A percentile compares a stretch with the other conserved stretches of the same genome.
These are phyloP conservation scores for Heterodera schachtii DNA, from an alignment of 1,140 invertebrate genomes.

Conservation along the genomic window DNA sequence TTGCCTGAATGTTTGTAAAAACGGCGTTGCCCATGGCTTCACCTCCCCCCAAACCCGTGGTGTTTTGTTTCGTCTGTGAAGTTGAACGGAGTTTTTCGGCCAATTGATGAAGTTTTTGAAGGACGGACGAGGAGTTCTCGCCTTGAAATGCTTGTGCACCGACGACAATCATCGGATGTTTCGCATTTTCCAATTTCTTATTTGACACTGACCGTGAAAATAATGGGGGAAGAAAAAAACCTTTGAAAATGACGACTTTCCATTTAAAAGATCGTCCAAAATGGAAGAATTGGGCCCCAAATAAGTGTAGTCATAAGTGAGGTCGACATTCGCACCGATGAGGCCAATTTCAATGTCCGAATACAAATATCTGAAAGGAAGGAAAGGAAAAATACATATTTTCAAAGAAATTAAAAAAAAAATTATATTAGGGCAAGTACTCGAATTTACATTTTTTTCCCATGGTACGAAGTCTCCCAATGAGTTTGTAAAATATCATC, in stretches of 20 bases:
- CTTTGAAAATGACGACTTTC: slow-evolving; percentile 68
- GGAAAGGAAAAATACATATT: not conserved
- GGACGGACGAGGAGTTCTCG: slow-evolving; percentile 77
- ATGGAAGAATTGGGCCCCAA: slow-evolving; percentile 49
- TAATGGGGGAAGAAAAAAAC: slow-evolving; percentile 29
- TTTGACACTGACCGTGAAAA: slow-evolving; percentile 25
- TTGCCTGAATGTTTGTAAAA: not conserved
- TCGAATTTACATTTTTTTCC: no score
- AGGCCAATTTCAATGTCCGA: slow-evolving; percentile 72
- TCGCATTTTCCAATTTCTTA: slow-evolving; percentile 76
- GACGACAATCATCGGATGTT: slow-evolving; percentile 87
- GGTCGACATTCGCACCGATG: slow-evolving; percentile 86
- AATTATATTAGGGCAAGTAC: no score
- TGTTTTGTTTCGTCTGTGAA: slow-evolving; percentile 75
- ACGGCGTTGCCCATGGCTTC: slow-evolving; percentile 77
- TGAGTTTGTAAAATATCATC: no score
- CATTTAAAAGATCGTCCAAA: slow-evolving; percentile 54
- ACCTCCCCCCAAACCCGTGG: slow-evolving; percentile 70
- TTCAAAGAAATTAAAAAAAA: not conserved
- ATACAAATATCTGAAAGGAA: slow-evolving; percentile 67
- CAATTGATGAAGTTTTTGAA: slow-evolving; percentile 77
- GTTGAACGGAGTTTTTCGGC: slow-evolving; percentile 63
- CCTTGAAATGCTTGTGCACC: slow-evolving; percentile 82
- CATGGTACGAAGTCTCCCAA: no score
- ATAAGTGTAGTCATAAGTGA: slow-evolving; percentile 85